A percentile compares a stretch with the other conserved stretches of the same genome.
These are phyloP conservation scores for Endomychus coccineus DNA, from an alignment of 2,888 invertebrate genomes.

Conservation along the genomic window DNA sequence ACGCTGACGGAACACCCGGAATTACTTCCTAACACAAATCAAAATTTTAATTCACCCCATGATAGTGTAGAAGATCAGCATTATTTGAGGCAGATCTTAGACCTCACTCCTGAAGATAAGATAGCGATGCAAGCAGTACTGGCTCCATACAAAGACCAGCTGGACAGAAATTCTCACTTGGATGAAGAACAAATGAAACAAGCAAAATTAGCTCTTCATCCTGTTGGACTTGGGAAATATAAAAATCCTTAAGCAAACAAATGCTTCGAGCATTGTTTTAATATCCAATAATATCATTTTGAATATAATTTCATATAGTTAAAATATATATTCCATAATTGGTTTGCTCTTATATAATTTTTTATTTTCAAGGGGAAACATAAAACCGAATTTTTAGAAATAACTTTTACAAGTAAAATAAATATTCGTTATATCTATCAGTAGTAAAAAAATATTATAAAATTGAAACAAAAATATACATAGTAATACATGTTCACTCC, in stretches of 20 bases:
- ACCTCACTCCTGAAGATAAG: slow-evolving; percentile 46
- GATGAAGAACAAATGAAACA: slow-evolving; percentile 36
- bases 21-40: slow-evolving; percentile 41
- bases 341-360: no score
- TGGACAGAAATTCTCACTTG: slow-evolving; percentile 30
- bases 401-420: no score
- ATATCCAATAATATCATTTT: no score
- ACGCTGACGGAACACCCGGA: slow-evolving; percentile 68
- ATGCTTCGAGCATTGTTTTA: background rate
- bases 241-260: slow-evolving; percentile 26
- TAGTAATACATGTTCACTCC: no score
- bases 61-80: slow-evolving; percentile 30
- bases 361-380: no score
- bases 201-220: slow-evolving; percentile 32
- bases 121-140: slow-evolving; percentile 45
- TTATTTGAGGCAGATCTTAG: slow-evolving; percentile 49
- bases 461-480: no score
- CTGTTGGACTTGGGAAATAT: slow-evolving; percentile 29
- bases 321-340: no score
- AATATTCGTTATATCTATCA: no score
- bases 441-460: no score
- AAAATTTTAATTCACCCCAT: slow-evolving; percentile 23
- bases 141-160: slow-evolving; percentile 48
- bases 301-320: no score
- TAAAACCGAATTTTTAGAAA: no score